A percentile compares a stretch with the other conserved stretches of the same genome.
Evolutionary conservation across 2,888 invertebrate genomes (phyloP).

Genomic region (Xestia ashworthii): DNA sequence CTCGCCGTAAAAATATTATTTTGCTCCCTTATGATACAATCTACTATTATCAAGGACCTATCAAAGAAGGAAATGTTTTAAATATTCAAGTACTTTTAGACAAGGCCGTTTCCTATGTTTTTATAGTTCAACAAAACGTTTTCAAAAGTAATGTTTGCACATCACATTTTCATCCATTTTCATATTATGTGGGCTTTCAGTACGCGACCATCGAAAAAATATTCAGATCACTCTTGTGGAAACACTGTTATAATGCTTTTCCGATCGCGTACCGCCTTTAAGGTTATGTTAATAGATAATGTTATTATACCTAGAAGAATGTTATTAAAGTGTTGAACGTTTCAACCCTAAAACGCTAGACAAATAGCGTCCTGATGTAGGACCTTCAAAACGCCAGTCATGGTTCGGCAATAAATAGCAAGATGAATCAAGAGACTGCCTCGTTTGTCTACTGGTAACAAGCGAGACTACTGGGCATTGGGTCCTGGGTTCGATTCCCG

Average conservation of each 20-base stretch:
- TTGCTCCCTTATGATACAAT: too few relatives aligned
- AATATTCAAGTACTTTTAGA: too few relatives aligned
- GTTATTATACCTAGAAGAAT: constrained; percentile 24
- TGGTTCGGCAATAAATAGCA: background rate
- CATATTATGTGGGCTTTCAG: constrained; percentile 10
- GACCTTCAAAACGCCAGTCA: background rate
- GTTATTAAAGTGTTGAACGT: constrained; percentile 22
- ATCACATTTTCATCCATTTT: constrained; percentile 27
- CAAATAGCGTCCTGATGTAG: background rate
- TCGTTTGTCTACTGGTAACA: background rate
- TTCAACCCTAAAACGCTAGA: background rate
- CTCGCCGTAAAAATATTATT: too few relatives aligned
- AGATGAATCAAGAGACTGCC: background rate
- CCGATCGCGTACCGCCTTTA: constrained; percentile 28
- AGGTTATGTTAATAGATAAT: constrained; percentile 41
- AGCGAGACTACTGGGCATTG: background rate
- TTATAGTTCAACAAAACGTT: constrained; percentile 32
- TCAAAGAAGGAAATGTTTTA: too few relatives aligned
- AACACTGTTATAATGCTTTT: constrained; percentile 32
- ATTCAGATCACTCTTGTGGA: constrained; percentile 32
- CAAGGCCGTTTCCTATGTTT: constrained; percentile 1
- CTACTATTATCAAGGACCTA: too few relatives aligned
- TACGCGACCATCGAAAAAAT: constrained; percentile 38
- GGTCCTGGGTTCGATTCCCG: background rate
- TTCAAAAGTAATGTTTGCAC: constrained; percentile 20